Evolutionary conservation across 2,797 vertebrate genomes (phyloP).

Genomic region (Alectoris magna): DNA sequence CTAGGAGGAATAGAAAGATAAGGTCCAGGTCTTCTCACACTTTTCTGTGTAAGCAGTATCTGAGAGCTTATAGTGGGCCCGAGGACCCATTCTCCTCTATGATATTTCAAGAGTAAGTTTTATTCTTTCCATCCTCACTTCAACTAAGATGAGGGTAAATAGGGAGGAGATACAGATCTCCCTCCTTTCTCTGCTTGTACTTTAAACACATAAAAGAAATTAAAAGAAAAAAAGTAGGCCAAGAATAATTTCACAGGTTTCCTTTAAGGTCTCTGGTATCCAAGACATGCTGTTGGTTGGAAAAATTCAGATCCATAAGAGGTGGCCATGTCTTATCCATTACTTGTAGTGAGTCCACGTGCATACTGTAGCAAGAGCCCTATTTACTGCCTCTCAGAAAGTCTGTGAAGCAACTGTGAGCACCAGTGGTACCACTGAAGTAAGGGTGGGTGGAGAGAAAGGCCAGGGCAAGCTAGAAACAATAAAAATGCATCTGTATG

Average conservation of each 20-base stretch:
- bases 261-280: not conserved
- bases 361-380: rapidly evolving
- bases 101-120: not conserved
- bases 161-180: not conserved
- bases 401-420: not conserved
- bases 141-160: not conserved
- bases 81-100: not conserved
- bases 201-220: not conserved
- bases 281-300: not conserved
- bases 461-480: not conserved
- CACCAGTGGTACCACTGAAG: not conserved
- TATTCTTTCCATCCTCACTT: not conserved
- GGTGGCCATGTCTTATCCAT: not conserved
- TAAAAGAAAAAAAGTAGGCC: not conserved
- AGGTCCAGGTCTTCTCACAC: not conserved
- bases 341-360: not conserved
- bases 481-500: not conserved
- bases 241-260: not conserved
- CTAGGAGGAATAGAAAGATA: not conserved
- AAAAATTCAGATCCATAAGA: not conserved
- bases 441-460: not conserved
- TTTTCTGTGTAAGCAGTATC: not conserved
- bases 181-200: not conserved
- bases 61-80: not conserved
- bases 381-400: not conserved